Evolutionary conservation across 2,888 invertebrate genomes (phyloP), one percentile per base, ranked within the genome.

Genomic region (Xanthostigma xanthostigma): DNA sequence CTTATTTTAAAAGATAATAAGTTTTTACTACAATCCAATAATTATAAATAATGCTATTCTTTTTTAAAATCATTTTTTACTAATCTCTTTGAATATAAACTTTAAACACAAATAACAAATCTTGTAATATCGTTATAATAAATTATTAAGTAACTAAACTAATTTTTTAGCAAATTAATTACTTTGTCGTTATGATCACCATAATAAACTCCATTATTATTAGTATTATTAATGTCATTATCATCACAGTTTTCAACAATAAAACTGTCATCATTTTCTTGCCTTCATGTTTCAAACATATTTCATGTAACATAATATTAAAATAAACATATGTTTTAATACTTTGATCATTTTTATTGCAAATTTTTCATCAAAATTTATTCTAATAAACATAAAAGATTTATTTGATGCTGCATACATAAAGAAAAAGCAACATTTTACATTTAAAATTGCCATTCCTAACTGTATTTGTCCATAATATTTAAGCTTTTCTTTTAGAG

Each of bases 401-500:
- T 47, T 46, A 41, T 47, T 48, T 4, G 14, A 43, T 14, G 46
- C 35, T 3, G 46, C 36, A 46, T 34, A 53, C 27, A 54, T 35
- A 9, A 54, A 41, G 35, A 53, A 53, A 46, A 52, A 49, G 38
- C 49, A 46, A 12, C 41, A 33, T 45, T 44, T 40, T 13, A 54
- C 38, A 51, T 56, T 53, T 41, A 54, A 35, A 10, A 54, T 43
- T 8, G 53, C 53, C 54, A 56, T 55, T n/a, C 54, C 54, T 34
- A 53, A 46, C 41, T 55, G 53, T 35, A 56, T 45, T 45, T 55
- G 56, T 11, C 44, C 52, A 50, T 51, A 56, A 48, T 53, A 55
- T 36, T 36, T 13, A 47, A 53, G 53, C 13, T 46, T 53, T 46
- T 52, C 51, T 36, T 53, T 54, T 44, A 53, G 49, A 17, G 39